phyloP scores from a whole-genome alignment of 2,113 vertebrate species.

The Agapornis roseicollis region DNA sequence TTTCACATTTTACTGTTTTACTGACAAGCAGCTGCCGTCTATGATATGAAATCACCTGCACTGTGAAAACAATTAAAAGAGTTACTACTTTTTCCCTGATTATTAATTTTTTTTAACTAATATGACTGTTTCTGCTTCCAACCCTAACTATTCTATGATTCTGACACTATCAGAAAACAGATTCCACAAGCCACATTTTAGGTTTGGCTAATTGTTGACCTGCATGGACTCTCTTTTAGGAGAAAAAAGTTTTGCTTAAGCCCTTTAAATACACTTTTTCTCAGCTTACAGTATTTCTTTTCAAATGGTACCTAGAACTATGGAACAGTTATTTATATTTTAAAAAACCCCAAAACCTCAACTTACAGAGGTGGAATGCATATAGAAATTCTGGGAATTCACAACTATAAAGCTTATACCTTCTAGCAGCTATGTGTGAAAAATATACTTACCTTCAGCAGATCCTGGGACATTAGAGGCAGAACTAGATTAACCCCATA shows the following conservation, averaged over 20 bases:
- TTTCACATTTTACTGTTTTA: background rate
- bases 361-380: background rate
- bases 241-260: background rate
- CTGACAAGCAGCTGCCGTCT: background rate
- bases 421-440: background rate
- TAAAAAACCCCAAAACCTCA: background rate
- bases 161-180: background rate
- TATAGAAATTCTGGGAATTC: background rate
- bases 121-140: background rate
- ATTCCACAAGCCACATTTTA: background rate
- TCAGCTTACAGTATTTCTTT: background rate
- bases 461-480: conserved; percentile 97
- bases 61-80: background rate
- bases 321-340: background rate
- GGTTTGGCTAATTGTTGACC: background rate
- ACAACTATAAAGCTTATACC: background rate
- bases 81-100: background rate
- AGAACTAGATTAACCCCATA: conserved; percentile 97
- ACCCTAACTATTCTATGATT: background rate
- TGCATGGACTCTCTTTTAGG: background rate
- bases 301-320: background rate
- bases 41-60: background rate
- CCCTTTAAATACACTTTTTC: background rate
- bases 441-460: conserved; percentile 85
- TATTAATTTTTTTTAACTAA: background rate